A percentile compares a stretch with the other conserved stretches of the same genome.
Evolutionary conservation across 2,797 vertebrate species (phyloP).

Genomic region (Streptopelia turtur): DNA sequence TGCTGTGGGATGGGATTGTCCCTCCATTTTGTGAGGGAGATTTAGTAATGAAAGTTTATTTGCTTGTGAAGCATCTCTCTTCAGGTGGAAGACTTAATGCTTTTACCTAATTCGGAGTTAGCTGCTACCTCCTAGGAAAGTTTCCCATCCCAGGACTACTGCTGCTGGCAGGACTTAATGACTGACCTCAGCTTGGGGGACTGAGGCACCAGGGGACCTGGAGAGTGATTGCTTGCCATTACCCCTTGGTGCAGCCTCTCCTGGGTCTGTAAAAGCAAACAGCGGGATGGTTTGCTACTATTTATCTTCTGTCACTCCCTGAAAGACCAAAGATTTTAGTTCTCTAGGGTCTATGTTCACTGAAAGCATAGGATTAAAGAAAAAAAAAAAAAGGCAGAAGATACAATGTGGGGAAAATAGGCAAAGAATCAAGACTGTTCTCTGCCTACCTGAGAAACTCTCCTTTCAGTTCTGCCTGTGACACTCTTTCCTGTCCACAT

Average conservation of each 20-base stretch:
- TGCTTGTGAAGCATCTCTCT: background rate
- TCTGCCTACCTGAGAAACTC: conserved; percentile 20
- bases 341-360: background rate
- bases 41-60: background rate
- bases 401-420: conserved; percentile 12
- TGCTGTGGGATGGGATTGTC: background rate
- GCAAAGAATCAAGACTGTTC: conserved; percentile 1
- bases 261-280: background rate
- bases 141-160: background rate
- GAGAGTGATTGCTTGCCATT: background rate
- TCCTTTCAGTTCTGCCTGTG: background rate
- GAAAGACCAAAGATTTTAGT: background rate
- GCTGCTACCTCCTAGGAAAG: background rate
- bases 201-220: background rate
- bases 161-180: background rate
- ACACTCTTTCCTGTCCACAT: background rate
- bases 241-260: background rate
- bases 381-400: background rate
- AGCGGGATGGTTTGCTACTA: background rate
- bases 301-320: background rate
- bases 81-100: background rate
- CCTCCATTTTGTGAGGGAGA: background rate
- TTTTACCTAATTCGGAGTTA: background rate
- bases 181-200: background rate
- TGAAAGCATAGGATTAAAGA: background rate